Evolutionary conservation across 2,888 invertebrate genomes (phyloP), one percentile per base, ranked within the genome.

Genomic region (Sphinx pinastri): DNA sequence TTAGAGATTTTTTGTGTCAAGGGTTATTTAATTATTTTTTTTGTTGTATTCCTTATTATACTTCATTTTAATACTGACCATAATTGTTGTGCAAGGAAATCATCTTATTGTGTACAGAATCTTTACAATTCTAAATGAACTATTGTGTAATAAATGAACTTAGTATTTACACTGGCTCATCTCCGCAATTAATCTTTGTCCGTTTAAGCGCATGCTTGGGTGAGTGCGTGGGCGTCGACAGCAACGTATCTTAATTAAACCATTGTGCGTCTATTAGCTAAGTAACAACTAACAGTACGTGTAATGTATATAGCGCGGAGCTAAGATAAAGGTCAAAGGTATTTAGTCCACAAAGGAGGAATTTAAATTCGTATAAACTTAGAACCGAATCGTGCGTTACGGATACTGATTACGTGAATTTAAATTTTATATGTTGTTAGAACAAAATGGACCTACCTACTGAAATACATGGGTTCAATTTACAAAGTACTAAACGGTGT

Each of bases 201-300:
- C 75, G 73, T 75, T 75, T 54, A 69, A 16, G 71, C 74, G 76
- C 76, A 74, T 81, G 78, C 75, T 72, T 75, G 72, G 71, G 68
- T 70, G 67, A 68, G 70, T 83, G 84, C 83, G 84, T 84, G 78
- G 84, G 84, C 78, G 82, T 78, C 79, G 81, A 78, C 81, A 80
- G 74, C 69, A 74, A 75, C 84, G 81, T 85, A 82, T 89, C 89
- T 89, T 89, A 90, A 90, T 90, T 89, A 89, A 86, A 81, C 83
- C 77, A 86, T 86, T 87, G 86, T 84, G 77, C 51, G 78, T 82
- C 83, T 83, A 87, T 86, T 85, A 77, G 77, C 82, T 75, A 81
- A 63, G 77, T 80, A 77, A 81, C 80, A 81, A 63, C 77, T 80
- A 77, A 81, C 80, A 80, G 79, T 76, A 75, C 72, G 75, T 57